Percentiles rank a stretch among this genome's conserved stretches.
These are phyloP conservation scores for Prolemur simus DNA, from an alignment of 2,113 vertebrate species.

Conservation along the genomic window DNA sequence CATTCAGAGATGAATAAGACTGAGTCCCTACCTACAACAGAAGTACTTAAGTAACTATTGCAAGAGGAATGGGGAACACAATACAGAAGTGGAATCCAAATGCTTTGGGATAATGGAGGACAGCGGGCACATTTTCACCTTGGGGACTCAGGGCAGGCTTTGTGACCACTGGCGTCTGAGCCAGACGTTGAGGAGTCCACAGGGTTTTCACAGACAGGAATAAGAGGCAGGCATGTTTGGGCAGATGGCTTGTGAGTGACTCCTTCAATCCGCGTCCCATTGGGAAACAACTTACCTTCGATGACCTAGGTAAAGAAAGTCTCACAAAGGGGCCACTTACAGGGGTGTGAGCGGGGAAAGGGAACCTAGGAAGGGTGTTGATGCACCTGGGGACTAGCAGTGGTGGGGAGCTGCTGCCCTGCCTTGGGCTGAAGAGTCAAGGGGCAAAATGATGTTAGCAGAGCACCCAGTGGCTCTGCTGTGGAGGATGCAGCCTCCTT, in stretches of 20 bases:
- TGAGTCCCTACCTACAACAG: neutral
- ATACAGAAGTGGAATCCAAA: too few relatives aligned
- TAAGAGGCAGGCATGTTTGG: neutral
- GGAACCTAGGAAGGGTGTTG: neutral
- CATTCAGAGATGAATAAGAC: neutral
- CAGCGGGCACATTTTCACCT: neutral
- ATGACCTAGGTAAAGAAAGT: neutral
- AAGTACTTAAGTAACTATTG: neutral
- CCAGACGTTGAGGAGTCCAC: neutral
- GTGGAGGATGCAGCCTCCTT: fast-evolving
- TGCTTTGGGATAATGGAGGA: neutral
- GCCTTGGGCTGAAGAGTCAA: neutral
- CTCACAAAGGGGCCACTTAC: neutral
- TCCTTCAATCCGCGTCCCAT: fast-evolving
- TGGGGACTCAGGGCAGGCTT: neutral
- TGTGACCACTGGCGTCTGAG: neutral
- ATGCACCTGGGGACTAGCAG: neutral
- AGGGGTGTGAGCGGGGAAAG: neutral
- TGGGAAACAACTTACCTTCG: neutral
- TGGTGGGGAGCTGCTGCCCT: neutral
- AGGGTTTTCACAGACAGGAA: neutral
- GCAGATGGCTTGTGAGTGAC: neutral
- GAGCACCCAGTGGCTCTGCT: neutral
- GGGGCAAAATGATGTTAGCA: neutral
- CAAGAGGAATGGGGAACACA: neutral